Percentiles rank a stretch among this genome's conserved stretches.
Conservation (phyloP, 2,113 vertebrate species). For the Caretta caretta region DNA sequence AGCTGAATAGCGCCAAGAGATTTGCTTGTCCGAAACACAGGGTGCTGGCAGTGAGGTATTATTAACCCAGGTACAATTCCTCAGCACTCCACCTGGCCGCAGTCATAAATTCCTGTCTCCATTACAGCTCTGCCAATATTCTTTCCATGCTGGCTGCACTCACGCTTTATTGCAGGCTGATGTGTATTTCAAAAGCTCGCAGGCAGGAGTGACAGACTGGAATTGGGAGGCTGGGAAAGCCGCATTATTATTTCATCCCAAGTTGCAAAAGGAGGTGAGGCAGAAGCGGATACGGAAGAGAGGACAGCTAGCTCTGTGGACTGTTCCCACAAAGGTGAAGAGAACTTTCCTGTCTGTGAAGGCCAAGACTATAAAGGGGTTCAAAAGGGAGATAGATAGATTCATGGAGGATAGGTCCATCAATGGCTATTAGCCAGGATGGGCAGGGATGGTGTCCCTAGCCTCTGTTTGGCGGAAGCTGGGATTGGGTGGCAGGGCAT, state of each 20-base stretch:
- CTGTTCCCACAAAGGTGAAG: not conserved
- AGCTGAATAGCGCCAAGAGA: not conserved
- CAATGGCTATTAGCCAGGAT: no score
- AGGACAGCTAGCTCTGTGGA: not conserved
- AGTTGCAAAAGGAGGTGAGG: slow-evolving; percentile 27
- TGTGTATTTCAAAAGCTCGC: slow-evolving; percentile 74
- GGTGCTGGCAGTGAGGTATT: slow-evolving; percentile 58
- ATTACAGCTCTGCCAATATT: slow-evolving; percentile 82
- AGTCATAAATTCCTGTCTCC: slow-evolving; percentile 81
- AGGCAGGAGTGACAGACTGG: slow-evolving; percentile 87
- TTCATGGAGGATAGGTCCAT: no score
- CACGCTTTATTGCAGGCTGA: slow-evolving; percentile 81
- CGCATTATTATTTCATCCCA: slow-evolving; percentile 57
- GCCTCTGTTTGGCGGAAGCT: no score
- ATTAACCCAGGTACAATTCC: slow-evolving; percentile 73
- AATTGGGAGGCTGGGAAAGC: slow-evolving; percentile 81
- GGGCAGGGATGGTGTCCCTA: no score
- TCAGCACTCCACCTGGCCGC: slow-evolving; percentile 71
- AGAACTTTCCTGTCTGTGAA: not conserved
- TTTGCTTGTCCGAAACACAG: slow-evolving; percentile 26
- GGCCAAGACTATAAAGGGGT: no score
- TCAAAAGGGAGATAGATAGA: no score
- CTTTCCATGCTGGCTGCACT: slow-evolving; percentile 81
- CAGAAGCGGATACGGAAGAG: slow-evolving; percentile 23
- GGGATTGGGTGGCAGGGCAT: no score